Conservation (phyloP, 2,113 vertebrate genomes). For the Epinephelus cyanopodus region DNA sequence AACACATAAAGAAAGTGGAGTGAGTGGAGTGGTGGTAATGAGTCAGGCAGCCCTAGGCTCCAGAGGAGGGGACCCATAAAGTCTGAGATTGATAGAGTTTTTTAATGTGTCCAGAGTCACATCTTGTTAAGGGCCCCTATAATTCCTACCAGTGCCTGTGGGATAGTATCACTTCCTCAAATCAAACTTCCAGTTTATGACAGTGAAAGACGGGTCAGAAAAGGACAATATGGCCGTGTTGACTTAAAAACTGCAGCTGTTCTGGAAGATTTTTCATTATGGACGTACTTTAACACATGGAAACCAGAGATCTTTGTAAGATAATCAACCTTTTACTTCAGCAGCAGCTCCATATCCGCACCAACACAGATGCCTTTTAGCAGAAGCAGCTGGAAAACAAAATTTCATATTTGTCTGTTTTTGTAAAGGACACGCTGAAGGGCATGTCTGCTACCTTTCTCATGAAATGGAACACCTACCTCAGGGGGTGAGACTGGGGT, state of each 20-base stretch:
- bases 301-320: not conserved
- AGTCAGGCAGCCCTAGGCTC: conserved; percentile 52
- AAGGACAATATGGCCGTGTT: conserved; percentile 16
- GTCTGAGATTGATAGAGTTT: conserved; percentile 68
- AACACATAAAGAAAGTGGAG: conserved; percentile 58
- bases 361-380: not conserved
- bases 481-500: conserved; percentile 34
- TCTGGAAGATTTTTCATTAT: not conserved
- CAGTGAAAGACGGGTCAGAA: conserved; percentile 24
- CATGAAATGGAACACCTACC: not conserved
- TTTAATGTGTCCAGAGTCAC: conserved; percentile 72
- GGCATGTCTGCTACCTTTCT: not conserved
- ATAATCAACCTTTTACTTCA: not conserved
- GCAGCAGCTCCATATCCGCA: not conserved
- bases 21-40: conserved; percentile 58
- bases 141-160: conserved; percentile 58
- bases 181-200: conserved; percentile 63
- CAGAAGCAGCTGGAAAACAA: not conserved
- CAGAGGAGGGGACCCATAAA: conserved; percentile 58
- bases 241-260: conserved; percentile 14
- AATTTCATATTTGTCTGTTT: conserved; percentile 4
- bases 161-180: conserved; percentile 55
- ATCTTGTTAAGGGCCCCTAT: conserved; percentile 66
- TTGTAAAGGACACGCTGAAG: not conserved
- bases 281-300: conserved; percentile 1